Evolutionary conservation across 2,797 vertebrate genomes (phyloP).

Genomic region (Limnodromus scolopaceus): DNA sequence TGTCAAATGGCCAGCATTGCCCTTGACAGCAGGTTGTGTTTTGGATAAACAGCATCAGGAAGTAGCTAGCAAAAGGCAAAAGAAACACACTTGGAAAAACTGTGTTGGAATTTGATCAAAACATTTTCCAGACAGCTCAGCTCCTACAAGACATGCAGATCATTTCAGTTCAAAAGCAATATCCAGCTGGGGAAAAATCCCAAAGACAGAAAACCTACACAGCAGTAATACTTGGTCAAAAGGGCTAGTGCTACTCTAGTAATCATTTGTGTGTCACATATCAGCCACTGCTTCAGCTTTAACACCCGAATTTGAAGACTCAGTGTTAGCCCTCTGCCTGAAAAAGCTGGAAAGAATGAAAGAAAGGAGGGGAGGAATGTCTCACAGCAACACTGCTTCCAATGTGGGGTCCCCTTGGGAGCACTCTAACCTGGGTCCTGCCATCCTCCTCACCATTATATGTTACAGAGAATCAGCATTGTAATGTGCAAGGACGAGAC

Average conservation of each 20-base stretch:
- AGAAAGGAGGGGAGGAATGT: neutral
- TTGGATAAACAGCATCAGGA: slow-evolving; percentile 40
- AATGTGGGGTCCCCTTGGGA: neutral
- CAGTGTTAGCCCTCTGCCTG: neutral
- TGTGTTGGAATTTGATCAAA: neutral
- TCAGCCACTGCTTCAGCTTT: neutral
- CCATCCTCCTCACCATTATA: fast-evolving
- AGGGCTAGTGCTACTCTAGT: neutral
- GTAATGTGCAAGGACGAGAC: neutral
- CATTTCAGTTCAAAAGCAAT: slow-evolving; percentile 14
- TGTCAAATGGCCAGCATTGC: neutral
- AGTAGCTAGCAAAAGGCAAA: slow-evolving; percentile 34
- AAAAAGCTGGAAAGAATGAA: neutral
- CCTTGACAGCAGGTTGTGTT: slow-evolving; percentile 33
- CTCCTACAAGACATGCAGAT: neutral
- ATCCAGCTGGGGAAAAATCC: neutral
- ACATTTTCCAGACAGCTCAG: slow-evolving; percentile 17
- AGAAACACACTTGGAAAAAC: slow-evolving; percentile 15
- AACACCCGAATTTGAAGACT: neutral
- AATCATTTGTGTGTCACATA: neutral
- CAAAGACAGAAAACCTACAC: neutral
- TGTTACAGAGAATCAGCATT: neutral
- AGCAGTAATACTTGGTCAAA: neutral
- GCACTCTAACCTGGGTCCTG: neutral
- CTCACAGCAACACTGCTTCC: neutral